Evolutionary conservation across 35 echinoderm and acorn worm species (phyloP).

Genomic region (Anneissia japonica): DNA sequence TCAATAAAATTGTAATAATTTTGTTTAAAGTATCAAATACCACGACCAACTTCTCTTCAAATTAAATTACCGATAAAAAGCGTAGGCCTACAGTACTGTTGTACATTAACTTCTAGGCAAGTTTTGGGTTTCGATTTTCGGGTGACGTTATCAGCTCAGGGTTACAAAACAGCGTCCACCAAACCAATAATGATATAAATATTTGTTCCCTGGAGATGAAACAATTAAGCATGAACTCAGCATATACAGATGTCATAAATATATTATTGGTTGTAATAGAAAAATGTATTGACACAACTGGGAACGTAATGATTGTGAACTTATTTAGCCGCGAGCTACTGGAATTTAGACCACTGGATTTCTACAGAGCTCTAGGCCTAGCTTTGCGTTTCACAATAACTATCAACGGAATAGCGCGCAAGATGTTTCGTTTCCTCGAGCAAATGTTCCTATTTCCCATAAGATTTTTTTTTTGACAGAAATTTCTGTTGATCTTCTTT

Average conservation of each 20-base stretch:
- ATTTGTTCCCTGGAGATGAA: background rate
- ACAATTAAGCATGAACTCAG: background rate
- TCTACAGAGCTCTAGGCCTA: background rate
- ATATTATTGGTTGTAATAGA: background rate
- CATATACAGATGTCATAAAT: background rate
- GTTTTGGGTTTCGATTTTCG: background rate
- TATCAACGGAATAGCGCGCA: background rate
- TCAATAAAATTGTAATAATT: too few species aligned
- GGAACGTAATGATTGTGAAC: background rate
- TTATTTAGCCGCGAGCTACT: background rate
- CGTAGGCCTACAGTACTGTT: background rate
- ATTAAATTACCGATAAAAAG: background rate
- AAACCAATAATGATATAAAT: background rate
- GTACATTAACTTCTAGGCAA: background rate
- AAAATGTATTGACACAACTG: background rate
- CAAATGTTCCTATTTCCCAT: background rate
- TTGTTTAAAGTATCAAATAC: background rate
- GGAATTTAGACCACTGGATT: background rate
- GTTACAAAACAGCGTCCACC: background rate
- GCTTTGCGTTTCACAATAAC: background rate
- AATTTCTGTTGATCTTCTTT: background rate
- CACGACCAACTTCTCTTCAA: background rate
- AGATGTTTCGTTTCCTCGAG: background rate
- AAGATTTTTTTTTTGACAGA: background rate
- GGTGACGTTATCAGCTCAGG: background rate